Evolutionary conservation across 1,140 invertebrate species (phyloP).

Genomic region (Mesaphorura yosii): DNA sequence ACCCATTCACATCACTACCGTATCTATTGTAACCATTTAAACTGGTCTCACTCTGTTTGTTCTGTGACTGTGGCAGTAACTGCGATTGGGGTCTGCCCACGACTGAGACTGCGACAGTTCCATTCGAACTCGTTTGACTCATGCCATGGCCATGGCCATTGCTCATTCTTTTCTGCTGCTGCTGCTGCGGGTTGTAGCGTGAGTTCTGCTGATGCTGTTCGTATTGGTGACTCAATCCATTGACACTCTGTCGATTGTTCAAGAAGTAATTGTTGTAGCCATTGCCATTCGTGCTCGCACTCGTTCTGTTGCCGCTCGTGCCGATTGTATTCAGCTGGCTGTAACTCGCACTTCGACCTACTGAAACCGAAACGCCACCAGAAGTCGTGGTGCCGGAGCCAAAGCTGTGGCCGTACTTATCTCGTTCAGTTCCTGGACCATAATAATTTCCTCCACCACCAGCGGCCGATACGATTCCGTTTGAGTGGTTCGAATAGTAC

Average conservation of each 20-base stretch:
- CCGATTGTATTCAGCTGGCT: constrained; percentile 5
- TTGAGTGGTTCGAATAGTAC: too few relatives aligned
- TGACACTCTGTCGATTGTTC: too few relatives aligned
- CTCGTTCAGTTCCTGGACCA: too few relatives aligned
- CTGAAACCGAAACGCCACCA: constrained; percentile 3
- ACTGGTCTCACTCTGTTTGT: not conserved
- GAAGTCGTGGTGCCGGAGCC: too few relatives aligned
- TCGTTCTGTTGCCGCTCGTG: not conserved
- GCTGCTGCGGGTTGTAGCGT: not conserved
- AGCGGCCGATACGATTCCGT: too few relatives aligned
- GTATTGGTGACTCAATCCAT: not conserved
- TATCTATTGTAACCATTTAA: not conserved
- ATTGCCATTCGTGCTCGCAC: not conserved
- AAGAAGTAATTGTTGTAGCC: not conserved
- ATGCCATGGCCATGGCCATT: not conserved
- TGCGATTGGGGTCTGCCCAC: too few relatives aligned
- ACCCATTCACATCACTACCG: constrained; percentile 1
- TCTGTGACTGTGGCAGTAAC: too few relatives aligned
- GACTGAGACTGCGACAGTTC: too few relatives aligned
- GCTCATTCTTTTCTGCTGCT: not conserved
- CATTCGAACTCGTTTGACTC: not conserved
- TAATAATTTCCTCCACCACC: too few relatives aligned
- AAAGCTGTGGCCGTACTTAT: too few relatives aligned
- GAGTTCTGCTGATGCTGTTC: not conserved
- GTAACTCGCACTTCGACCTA: constrained; percentile 1